phyloP scores from a whole-genome alignment of 2,888 invertebrate species.

The Prosapia bicincta region DNA sequence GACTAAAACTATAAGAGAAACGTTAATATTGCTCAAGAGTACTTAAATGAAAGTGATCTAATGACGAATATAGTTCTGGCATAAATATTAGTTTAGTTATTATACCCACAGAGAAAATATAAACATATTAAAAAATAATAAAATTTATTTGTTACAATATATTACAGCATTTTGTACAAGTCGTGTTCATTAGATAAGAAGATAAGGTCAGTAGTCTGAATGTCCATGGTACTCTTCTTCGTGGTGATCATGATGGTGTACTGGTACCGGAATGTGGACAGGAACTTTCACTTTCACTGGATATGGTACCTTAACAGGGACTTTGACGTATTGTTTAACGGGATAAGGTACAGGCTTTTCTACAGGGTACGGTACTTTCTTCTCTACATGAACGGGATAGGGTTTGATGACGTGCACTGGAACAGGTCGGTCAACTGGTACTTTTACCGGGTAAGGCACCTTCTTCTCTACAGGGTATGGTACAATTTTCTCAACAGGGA shows the following conservation, averaged over 20 bases:
- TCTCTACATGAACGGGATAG: constrained; percentile 32
- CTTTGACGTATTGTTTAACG: constrained; percentile 43
- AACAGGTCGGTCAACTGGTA: constrained; percentile 33
- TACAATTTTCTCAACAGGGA: constrained; percentile 30
- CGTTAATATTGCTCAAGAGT: too few species aligned
- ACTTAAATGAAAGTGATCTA: too few species aligned
- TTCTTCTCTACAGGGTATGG: constrained; percentile 30
- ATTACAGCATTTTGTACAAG: background rate
- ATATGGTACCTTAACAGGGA: constrained; percentile 60
- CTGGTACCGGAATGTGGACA: constrained; percentile 58
- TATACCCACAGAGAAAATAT: too few species aligned
- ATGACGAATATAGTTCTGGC: too few species aligned
- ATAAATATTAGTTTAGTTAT: too few species aligned
- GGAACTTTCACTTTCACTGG: constrained; percentile 59
- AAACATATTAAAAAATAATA: background rate
- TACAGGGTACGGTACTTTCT: constrained; percentile 35
- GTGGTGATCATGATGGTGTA: background rate
- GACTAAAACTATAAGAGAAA: too few species aligned
- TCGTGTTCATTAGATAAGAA: background rate
- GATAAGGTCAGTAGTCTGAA: background rate
- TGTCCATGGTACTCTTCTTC: background rate
- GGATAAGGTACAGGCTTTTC: constrained; percentile 32
- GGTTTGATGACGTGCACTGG: constrained; percentile 31
- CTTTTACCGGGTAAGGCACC: constrained; percentile 29
- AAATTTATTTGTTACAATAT: background rate